phyloP scores from a whole-genome alignment of 2,797 vertebrate genomes.

The Acanthornis magna region DNA sequence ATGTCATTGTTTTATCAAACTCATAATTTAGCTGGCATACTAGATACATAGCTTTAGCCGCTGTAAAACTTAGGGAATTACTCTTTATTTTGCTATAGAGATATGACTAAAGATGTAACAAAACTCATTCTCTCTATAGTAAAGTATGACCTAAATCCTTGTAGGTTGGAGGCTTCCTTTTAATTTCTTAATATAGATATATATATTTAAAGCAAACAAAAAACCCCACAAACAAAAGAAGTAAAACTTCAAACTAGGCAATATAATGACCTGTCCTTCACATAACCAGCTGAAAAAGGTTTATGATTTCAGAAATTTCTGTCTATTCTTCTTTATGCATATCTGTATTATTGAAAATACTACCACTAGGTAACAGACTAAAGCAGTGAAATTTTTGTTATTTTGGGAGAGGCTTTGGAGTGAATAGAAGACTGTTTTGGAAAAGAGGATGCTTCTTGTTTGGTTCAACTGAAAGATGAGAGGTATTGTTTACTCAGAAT shows the following conservation, averaged over 20 bases:
- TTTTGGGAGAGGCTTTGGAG: neutral
- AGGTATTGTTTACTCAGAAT: neutral
- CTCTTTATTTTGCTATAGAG: neutral
- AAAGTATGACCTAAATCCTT: neutral
- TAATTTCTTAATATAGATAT: neutral
- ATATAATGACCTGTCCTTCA: neutral
- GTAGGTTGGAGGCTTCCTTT: neutral
- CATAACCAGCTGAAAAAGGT: neutral
- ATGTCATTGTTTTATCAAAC: neutral
- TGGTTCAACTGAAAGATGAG: neutral
- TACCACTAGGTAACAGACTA: neutral
- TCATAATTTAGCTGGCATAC: neutral
- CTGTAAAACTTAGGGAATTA: neutral
- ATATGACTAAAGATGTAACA: neutral
- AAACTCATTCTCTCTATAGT: neutral
- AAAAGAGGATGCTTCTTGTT: neutral
- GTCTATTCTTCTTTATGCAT: neutral
- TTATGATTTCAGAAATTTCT: neutral
- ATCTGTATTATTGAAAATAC: neutral
- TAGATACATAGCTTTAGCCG: neutral
- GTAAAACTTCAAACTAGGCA: neutral
- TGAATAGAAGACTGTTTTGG: neutral
- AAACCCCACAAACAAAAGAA: neutral
- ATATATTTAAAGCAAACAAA: neutral
- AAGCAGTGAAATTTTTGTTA: neutral